Evolutionary conservation across 2,797 vertebrate genomes (phyloP).

Genomic region (Champsocephalus gunnari): DNA sequence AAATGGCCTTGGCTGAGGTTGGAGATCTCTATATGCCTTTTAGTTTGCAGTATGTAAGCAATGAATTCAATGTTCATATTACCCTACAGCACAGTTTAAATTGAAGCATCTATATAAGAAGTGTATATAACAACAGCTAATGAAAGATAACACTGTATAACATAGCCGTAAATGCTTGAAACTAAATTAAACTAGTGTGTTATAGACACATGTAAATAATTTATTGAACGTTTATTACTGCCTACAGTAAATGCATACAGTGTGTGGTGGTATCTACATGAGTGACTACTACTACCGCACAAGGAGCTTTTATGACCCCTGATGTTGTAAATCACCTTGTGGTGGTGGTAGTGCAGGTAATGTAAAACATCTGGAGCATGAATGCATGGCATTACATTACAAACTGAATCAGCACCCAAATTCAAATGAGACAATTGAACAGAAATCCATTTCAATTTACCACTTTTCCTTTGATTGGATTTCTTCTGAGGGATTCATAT

Average conservation of each 20-base stretch:
- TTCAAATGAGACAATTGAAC: not conserved
- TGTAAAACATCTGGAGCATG: slow-evolving; percentile 13
- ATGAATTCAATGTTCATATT: not conserved
- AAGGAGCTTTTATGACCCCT: not conserved
- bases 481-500: too few relatives aligned
- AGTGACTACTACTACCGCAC: not conserved
- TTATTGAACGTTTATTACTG: not conserved
- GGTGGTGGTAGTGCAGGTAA: not conserved
- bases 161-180: not conserved
- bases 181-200: not conserved
- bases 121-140: not conserved
- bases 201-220: not conserved
- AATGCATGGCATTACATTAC: not conserved
- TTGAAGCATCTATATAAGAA: not conserved
- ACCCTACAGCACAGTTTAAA: not conserved
- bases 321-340: not conserved
- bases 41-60: not conserved
- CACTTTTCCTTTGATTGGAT: not conserved
- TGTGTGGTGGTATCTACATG: not conserved
- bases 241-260: not conserved
- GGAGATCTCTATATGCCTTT: too few relatives aligned
- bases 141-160: not conserved
- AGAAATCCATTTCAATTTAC: not conserved
- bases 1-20: too few relatives aligned
- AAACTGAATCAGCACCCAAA: slow-evolving; percentile 3